Evolutionary conservation across 2,113 vertebrate genomes (phyloP).

Genomic region (Muntiacus reevesi): DNA sequence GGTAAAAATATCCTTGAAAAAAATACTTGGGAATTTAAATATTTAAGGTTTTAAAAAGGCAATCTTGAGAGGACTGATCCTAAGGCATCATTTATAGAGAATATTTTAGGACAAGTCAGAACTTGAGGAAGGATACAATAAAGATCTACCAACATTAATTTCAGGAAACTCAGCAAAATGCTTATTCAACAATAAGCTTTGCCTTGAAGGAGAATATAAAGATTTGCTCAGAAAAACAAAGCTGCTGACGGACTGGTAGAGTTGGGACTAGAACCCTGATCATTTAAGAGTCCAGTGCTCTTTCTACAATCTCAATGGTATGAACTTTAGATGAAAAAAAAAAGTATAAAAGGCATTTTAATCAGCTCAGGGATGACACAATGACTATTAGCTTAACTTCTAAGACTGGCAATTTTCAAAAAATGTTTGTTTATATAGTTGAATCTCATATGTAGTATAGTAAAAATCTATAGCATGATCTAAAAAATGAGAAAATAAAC

Average conservation of each 20-base stretch:
- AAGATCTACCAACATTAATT: neutral
- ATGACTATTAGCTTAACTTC: constrained; percentile 8
- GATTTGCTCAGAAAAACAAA: constrained; percentile 22
- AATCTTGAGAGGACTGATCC: neutral
- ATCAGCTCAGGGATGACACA: constrained; percentile 17
- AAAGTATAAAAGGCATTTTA: neutral
- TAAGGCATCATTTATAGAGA: neutral
- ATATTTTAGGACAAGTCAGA: constrained; percentile 21
- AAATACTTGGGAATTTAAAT: neutral
- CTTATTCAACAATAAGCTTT: constrained; percentile 7
- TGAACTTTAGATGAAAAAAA: neutral
- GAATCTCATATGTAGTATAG: neutral
- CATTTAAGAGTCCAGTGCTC: neutral
- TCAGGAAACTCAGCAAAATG: constrained; percentile 1
- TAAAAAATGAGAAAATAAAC: constrained; percentile 39
- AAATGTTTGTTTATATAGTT: neutral
- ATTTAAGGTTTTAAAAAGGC: neutral
- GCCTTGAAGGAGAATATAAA: neutral
- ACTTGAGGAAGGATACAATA: neutral
- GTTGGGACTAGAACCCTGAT: neutral
- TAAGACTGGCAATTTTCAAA: neutral
- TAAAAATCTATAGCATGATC: neutral
- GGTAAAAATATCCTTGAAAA: neutral
- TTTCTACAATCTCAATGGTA: constrained; percentile 20
- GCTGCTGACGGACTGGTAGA: neutral